Evolutionary conservation across 1,140 invertebrate species (phyloP).

Genomic region (Lucilia sericata): DNA sequence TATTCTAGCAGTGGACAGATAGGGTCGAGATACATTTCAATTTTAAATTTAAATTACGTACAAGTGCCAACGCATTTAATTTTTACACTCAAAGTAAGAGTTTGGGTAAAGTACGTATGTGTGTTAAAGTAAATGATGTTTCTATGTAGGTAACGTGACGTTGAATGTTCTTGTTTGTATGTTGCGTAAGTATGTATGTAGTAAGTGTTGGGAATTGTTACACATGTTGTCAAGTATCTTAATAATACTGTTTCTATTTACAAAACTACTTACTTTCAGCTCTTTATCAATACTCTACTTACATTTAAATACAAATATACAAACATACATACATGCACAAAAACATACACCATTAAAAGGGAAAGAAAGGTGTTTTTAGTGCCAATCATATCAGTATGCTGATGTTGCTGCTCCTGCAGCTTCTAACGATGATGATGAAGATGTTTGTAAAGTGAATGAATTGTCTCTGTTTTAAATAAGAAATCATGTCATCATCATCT

Average conservation of each 20-base stretch:
- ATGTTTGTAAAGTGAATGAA: neutral
- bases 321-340: neutral
- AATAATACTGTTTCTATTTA: conserved; percentile 16
- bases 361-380: neutral
- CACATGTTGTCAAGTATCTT: conserved; percentile 34
- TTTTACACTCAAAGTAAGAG: neutral
- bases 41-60: conserved; percentile 31
- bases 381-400: neutral
- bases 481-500: conserved; percentile 12
- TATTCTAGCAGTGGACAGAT: neutral
- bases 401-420: neutral
- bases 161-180: neutral
- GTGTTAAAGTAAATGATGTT: neutral
- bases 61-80: neutral
- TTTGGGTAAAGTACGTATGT: neutral
- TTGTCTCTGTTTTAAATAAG: neutral
- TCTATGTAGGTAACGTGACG: neutral
- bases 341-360: neutral
- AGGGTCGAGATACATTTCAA: neutral
- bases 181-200: neutral
- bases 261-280: neutral
- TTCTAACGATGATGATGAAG: neutral
- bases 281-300: conserved; percentile 1
- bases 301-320: too few relatives aligned
- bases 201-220: conserved; percentile 34